Percentiles rank a stretch among this genome's conserved stretches.
Evolutionary conservation across 2,888 invertebrate genomes (phyloP).

Genomic region (Lutraria lutraria): DNA sequence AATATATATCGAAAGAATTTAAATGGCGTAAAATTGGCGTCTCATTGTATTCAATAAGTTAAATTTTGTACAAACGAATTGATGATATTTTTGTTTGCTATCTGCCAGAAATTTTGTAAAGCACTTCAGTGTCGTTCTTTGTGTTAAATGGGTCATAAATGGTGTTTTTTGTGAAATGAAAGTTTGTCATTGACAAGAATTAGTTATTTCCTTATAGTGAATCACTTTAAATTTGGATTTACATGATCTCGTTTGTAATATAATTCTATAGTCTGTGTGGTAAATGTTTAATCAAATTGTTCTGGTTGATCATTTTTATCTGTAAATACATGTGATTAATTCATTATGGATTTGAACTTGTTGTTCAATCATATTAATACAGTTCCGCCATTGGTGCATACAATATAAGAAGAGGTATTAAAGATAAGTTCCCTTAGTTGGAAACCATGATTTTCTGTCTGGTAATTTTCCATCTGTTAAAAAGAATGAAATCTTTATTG

Average conservation of each 20-base stretch:
- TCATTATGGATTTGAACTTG: no score
- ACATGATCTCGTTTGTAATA: background rate
- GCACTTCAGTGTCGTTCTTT: background rate
- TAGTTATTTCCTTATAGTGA: background rate
- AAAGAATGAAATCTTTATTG: no score
- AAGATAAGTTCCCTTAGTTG: no score
- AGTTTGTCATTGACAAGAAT: background rate
- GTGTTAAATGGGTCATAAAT: background rate
- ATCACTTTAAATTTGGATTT: background rate
- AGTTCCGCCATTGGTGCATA: no score
- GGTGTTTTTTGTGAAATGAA: background rate
- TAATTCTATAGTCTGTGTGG: conserved; percentile 11
- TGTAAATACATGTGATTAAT: background rate
- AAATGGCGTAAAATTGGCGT: no score
- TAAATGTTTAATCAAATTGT: background rate
- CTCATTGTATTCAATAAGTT: no score
- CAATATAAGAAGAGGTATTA: no score
- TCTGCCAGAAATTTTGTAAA: conserved; percentile 8
- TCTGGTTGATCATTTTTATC: background rate
- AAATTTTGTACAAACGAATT: no score
- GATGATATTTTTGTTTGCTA: background rate
- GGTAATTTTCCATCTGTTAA: no score
- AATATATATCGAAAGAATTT: background rate
- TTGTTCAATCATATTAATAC: no score
- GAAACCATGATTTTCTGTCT: no score